Evolutionary conservation across 2,888 invertebrate genomes (phyloP), one percentile per base, ranked within the genome.

Genomic region (Ptychoptera contaminata): DNA sequence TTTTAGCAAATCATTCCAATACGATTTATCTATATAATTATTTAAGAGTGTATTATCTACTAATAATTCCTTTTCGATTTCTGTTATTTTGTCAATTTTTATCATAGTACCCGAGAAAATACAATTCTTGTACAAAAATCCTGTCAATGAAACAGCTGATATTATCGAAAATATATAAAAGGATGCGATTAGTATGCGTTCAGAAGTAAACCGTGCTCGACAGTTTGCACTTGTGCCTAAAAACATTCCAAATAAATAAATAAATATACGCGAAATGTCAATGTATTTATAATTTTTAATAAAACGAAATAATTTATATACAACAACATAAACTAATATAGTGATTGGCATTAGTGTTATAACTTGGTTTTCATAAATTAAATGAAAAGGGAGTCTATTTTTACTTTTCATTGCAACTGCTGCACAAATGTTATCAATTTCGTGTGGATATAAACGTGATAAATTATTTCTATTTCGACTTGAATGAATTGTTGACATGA

Each of bases 381-480:
- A 16, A 34, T 34, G n/a, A n/a, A 42, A 2, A 12, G 42, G 34
- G 9, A 42, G 34, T 3, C 16, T 11, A 8, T 16, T 11, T 42
- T 42, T n/a, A 14, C 31, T 31, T 12, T 8, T 3, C 11, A 34
- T 42, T 29, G 42, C 34, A 8, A 34, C 16, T n/a, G 34, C n/a
- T 16, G 34, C 42, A 9, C 42, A 42, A 23, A 42, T 42, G n/a
- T 42, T 11, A 35, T 42, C 42, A 12, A 42, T 34, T 23, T 42
- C 42, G 12, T 42, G 42, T 5, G 42, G 42, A 42, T 42, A 42
- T n/a, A 42, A 8, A 23, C 16, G 11, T 8, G 34, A 34, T 16
- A 30, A 42, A 2, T 34, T 32, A 6, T 11, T 16, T n/a, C 5
- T 16, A 8, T 35, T 14, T 10, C 16, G 15, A 16, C 34, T 16